Conservation (phyloP, 2,113 vertebrate species). For the Cottus gobio region DNA sequence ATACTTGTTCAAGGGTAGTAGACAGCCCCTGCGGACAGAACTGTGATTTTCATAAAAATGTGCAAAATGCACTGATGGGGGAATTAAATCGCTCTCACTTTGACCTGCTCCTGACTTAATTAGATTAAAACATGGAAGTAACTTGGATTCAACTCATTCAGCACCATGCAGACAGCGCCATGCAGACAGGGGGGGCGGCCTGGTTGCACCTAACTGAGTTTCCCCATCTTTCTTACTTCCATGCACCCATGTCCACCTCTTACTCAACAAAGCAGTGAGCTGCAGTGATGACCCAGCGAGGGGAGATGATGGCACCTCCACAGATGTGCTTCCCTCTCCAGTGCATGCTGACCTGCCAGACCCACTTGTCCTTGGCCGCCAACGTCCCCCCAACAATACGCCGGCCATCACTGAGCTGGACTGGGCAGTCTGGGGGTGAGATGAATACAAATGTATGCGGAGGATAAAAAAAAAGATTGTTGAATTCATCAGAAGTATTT, state of each 20-base stretch:
- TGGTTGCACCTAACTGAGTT: neutral
- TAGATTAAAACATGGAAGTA: neutral
- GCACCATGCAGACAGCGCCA: too few relatives aligned
- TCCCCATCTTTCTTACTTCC: neutral
- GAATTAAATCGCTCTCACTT: neutral
- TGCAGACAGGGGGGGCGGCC: neutral
- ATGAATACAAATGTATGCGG: neutral
- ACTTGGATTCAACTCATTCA: neutral
- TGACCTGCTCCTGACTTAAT: neutral
- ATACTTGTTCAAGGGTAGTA: neutral
- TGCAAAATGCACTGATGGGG: neutral
- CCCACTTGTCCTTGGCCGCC: slow-evolving; percentile 73
- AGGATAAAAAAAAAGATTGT: neutral
- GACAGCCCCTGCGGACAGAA: neutral
- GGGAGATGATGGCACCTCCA: slow-evolving; percentile 79
- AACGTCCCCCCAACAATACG: slow-evolving; percentile 80
- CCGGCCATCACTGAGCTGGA: slow-evolving; percentile 1
- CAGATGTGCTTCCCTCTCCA: slow-evolving; percentile 78
- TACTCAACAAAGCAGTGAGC: slow-evolving; percentile 84
- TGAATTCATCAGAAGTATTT: neutral
- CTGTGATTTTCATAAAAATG: neutral
- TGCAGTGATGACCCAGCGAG: slow-evolving; percentile 83
- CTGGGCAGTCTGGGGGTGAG: slow-evolving; percentile 62
- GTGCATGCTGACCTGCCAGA: slow-evolving; percentile 85
- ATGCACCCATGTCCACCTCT: slow-evolving; percentile 55